Conservation (phyloP, 2,113 vertebrate species). For the Motacilla tschutschensis region DNA sequence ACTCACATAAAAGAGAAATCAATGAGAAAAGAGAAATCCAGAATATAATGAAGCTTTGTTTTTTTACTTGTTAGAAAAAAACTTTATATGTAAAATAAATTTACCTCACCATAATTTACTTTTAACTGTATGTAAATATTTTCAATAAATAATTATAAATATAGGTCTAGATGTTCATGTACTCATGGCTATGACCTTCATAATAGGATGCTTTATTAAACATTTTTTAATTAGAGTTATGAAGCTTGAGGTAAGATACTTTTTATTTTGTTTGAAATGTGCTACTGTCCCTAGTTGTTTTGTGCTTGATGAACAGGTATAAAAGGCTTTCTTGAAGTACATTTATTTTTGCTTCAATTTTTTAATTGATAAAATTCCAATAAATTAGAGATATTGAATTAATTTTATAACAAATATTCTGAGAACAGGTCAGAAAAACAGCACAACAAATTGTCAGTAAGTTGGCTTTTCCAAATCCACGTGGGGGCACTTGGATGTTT, state of each 20-base stretch:
- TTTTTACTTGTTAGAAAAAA: not conserved
- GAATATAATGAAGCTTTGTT: not conserved
- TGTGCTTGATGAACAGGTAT: not conserved
- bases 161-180: not conserved
- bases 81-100: not conserved
- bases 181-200: not conserved
- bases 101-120: not conserved
- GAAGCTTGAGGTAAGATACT: not conserved
- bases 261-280: not conserved
- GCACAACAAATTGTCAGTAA: not conserved
- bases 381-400: not conserved
- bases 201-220: not conserved
- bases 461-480: not conserved
- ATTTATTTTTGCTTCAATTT: not conserved
- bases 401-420: not conserved
- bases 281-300: not conserved
- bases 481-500: not conserved
- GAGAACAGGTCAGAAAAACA: not conserved
- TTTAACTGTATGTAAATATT: not conserved
- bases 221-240: not conserved
- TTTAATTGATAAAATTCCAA: not conserved
- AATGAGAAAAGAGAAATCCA: not conserved
- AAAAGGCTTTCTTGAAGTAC: accelerated
- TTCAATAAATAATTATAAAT: not conserved
- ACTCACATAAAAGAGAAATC: not conserved